Evolutionary conservation across 2,888 invertebrate genomes (phyloP).

Genomic region (Calliphora vomitoria): DNA sequence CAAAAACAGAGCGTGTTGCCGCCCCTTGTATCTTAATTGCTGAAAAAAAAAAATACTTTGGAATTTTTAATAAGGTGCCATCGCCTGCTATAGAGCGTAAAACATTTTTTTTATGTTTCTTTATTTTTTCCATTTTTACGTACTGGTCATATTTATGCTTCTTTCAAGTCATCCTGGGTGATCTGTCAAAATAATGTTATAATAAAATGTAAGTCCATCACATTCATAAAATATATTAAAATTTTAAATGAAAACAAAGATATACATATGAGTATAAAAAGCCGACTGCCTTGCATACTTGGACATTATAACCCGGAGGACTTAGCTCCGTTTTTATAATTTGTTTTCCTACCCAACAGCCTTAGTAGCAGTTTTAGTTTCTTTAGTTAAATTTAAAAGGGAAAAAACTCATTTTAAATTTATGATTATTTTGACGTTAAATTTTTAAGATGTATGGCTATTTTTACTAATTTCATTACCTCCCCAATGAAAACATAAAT

Average conservation of each 20-base stretch:
- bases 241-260: conserved; percentile 44
- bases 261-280: conserved; percentile 41
- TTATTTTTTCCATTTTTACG: background rate
- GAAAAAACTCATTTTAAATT: conserved; percentile 55
- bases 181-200: conserved; percentile 76
- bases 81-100: conserved; percentile 36
- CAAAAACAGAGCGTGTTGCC: conserved; percentile 57
- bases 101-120: conserved; percentile 23
- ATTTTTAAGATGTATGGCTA: conserved; percentile 59
- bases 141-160: conserved; percentile 41
- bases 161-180: conserved; percentile 77
- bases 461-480: conserved; percentile 73
- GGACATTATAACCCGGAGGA: conserved; percentile 57
- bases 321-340: conserved; percentile 62
- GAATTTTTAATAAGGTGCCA: conserved; percentile 74
- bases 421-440: conserved; percentile 70
- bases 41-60: conserved; percentile 65
- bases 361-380: conserved; percentile 45
- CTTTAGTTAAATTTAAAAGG: conserved; percentile 23
- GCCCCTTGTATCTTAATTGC: conserved; percentile 74
- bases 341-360: conserved; percentile 60
- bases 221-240: conserved; percentile 62
- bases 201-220: conserved; percentile 74
- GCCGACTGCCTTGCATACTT: conserved; percentile 52
- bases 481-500: conserved; percentile 59